phyloP scores from a whole-genome alignment of 1,140 invertebrate species.

The Meloidogyne exigua region DNA sequence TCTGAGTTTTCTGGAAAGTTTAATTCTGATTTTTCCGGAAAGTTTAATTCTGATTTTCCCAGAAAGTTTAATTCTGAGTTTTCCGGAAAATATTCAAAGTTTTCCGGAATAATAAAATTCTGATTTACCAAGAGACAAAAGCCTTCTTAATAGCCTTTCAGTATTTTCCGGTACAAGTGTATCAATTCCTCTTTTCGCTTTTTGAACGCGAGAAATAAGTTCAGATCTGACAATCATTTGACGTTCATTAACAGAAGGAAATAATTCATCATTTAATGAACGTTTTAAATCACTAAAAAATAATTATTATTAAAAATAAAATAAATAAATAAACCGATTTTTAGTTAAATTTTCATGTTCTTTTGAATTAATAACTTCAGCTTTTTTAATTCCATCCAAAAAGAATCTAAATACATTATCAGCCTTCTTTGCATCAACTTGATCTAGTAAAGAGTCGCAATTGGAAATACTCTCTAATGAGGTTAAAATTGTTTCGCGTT shows the following conservation, averaged over 20 bases:
- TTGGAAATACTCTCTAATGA: slow-evolving; percentile 30
- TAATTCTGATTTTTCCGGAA: neutral
- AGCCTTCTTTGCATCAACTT: slow-evolving; percentile 30
- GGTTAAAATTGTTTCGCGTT: slow-evolving; percentile 6
- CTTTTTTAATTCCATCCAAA: slow-evolving; percentile 22
- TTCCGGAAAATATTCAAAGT: neutral
- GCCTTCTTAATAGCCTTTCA: slow-evolving; percentile 16
- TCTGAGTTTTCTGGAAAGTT: neutral
- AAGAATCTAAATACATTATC: slow-evolving; percentile 34
- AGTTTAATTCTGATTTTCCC: neutral
- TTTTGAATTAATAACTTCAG: slow-evolving; percentile 16
- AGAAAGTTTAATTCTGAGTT: neutral
- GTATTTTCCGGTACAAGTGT: slow-evolving; percentile 24
- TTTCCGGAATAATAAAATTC: neutral
- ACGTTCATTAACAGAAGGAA: neutral
- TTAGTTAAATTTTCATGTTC: slow-evolving; percentile 8
- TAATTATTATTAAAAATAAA: slow-evolving; percentile 13
- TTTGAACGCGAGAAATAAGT: slow-evolving; percentile 25
- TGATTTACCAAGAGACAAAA: slow-evolving; percentile 19
- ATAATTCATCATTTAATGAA: slow-evolving; percentile 27
- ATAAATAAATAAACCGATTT: slow-evolving; percentile 4
- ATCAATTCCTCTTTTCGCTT: slow-evolving; percentile 35
- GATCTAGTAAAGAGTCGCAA: slow-evolving; percentile 31
- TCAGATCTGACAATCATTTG: slow-evolving; percentile 8
- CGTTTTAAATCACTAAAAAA: slow-evolving; percentile 26